Conservation (phyloP, 35 echinoderm and acorn worm species). For the Heliocidaris erythrogramma region DNA sequence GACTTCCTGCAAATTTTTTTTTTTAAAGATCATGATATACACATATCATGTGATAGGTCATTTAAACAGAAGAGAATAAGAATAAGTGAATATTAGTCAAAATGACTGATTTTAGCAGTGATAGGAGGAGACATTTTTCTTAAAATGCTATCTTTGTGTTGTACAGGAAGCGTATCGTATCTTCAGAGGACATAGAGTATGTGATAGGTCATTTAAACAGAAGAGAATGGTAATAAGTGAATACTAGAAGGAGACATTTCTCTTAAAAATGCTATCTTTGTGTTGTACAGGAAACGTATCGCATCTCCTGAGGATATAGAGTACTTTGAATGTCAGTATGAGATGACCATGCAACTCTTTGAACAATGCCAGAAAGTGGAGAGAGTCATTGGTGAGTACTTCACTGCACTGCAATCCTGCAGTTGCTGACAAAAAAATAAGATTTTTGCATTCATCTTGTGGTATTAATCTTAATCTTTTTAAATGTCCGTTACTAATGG, state of each 20-base stretch:
- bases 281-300: slow-evolving; percentile 74
- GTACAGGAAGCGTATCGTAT: slow-evolving; percentile 81
- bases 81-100: no score
- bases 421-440: background rate
- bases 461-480: no score
- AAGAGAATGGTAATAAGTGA: no score
- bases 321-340: slow-evolving; percentile 98
- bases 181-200: slow-evolving; percentile 98
- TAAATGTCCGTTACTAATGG: no score
- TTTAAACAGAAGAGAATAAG: no score
- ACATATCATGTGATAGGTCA: no score
- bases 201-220: no score
- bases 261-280: background rate
- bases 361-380: slow-evolving; percentile 95
- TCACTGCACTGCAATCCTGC: background rate
- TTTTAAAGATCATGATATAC: no score
- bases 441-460: background rate
- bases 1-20: no score
- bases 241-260: no score
- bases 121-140: no score
- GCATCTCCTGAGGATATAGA: slow-evolving; percentile 96
- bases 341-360: slow-evolving; percentile 97
- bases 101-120: no score
- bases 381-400: slow-evolving; percentile 91
- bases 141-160: background rate